A percentile compares a stretch with the other conserved stretches of the same genome.
phyloP scores from a whole-genome alignment of 2,888 invertebrate genomes.

The Imbricaverruca yamaguchii region DNA sequence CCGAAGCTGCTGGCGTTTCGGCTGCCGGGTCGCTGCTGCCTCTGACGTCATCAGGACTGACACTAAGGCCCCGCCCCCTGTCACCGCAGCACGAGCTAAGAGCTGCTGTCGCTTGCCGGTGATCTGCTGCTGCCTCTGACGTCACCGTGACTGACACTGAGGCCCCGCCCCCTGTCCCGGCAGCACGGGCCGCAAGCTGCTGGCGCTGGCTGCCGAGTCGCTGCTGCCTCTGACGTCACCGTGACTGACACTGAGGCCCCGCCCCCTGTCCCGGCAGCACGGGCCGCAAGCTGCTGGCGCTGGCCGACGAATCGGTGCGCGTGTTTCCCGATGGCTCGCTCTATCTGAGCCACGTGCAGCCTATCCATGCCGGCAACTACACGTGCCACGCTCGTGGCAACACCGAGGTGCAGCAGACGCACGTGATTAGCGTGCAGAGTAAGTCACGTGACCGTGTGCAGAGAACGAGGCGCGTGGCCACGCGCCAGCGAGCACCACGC shows the following conservation, averaged over 20 bases:
- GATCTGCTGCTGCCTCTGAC: too few relatives aligned
- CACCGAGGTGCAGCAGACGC: slow-evolving; percentile 63
- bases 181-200: neutral
- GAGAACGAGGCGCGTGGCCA: too few relatives aligned
- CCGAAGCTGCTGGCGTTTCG: too few relatives aligned
- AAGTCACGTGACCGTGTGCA: slow-evolving; percentile 40
- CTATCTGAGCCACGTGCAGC: slow-evolving; percentile 61
- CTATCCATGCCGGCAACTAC: slow-evolving; percentile 68
- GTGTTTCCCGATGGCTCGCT: slow-evolving; percentile 67
- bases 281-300: neutral
- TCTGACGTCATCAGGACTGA: too few relatives aligned
- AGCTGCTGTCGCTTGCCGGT: neutral
- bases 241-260: neutral
- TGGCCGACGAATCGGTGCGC: slow-evolving; percentile 40
- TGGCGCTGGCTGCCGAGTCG: neutral
- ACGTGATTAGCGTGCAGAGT: slow-evolving; percentile 65
- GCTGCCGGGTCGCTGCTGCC: too few relatives aligned
- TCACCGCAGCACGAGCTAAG: neutral
- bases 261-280: neutral
- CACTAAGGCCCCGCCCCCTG: too few relatives aligned
- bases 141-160: too few relatives aligned
- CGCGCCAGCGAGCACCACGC: too few relatives aligned
- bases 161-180: too few relatives aligned
- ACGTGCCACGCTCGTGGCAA: slow-evolving; percentile 65
- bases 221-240: neutral